Conservation (phyloP, 2,888 invertebrate species). For the Mythimna lalbum region DNA sequence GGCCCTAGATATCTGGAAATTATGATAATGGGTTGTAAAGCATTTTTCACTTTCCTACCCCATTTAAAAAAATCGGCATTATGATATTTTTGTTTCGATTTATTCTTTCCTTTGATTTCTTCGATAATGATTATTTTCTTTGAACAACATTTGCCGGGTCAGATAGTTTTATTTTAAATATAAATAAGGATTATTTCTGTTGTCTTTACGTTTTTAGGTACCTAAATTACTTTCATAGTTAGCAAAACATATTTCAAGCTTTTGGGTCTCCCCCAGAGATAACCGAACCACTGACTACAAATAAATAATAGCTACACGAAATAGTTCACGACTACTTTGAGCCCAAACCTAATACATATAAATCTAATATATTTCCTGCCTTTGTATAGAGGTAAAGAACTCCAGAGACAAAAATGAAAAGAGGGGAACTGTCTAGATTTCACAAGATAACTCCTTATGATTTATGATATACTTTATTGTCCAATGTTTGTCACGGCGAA, state of each 20-base stretch:
- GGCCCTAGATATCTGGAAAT: too few relatives aligned
- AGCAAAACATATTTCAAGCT: background rate
- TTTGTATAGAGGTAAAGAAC: conserved; percentile 40
- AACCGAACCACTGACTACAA: conserved; percentile 6
- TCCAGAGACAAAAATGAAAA: conserved; percentile 63
- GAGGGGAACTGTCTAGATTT: conserved; percentile 68
- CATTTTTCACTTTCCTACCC: too few relatives aligned
- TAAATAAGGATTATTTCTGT: background rate
- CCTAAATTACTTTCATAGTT: conserved; percentile 6
- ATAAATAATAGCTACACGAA: conserved; percentile 15
- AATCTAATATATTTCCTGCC: conserved; percentile 35
- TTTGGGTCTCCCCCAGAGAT: conserved; percentile 1
- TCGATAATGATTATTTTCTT: too few relatives aligned
- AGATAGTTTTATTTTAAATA: too few relatives aligned
- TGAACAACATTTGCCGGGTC: too few relatives aligned
- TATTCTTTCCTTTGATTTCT: too few relatives aligned
- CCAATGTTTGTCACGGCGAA: conserved; percentile 74
- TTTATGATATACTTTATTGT: conserved; percentile 77
- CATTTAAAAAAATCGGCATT: too few relatives aligned
- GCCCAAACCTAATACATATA: conserved; percentile 25
- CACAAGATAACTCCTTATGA: conserved; percentile 74
- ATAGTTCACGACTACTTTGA: conserved; percentile 14
- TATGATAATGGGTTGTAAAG: too few relatives aligned
- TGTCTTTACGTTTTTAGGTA: background rate
- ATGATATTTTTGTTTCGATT: too few relatives aligned